phyloP scores from a whole-genome alignment of 2,113 vertebrate genomes.

The Coreoperca whiteheadi region DNA sequence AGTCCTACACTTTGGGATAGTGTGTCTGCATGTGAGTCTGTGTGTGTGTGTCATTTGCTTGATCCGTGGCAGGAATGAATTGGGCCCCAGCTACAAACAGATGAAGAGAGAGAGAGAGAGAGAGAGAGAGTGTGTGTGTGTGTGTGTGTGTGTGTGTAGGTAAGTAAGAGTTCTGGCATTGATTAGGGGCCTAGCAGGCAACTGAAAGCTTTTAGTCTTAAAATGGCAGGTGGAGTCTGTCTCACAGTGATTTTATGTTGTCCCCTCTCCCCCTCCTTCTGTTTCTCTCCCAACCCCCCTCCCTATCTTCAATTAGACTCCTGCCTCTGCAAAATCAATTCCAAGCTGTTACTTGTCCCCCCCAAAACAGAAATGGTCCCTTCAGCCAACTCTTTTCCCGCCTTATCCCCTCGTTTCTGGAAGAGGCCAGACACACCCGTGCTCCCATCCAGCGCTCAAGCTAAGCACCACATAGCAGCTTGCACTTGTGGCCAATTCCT shows the following conservation, averaged over 20 bases:
- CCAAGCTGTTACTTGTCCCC: slow-evolving; percentile 46
- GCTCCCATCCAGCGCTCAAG: slow-evolving; percentile 17
- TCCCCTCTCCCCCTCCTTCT: slow-evolving; percentile 37
- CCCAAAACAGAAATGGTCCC: slow-evolving; percentile 20
- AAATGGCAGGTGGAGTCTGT: slow-evolving; percentile 76
- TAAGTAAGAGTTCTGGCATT: slow-evolving; percentile 66
- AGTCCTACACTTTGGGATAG: slow-evolving; percentile 49
- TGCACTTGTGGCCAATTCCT: slow-evolving; percentile 39
- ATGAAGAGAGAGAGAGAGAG: slow-evolving; percentile 18
- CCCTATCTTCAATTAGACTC: slow-evolving; percentile 63
- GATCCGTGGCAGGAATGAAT: slow-evolving; percentile 54
- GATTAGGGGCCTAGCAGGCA: slow-evolving; percentile 71
- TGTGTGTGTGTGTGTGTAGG: slow-evolving; percentile 35
- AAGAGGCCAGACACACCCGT: slow-evolving; percentile 22
- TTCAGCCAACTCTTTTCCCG: neutral
- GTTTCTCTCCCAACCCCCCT: slow-evolving; percentile 16
- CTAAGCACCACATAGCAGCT: slow-evolving; percentile 6
- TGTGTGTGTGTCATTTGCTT: slow-evolving; percentile 39
- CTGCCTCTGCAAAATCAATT: slow-evolving; percentile 70
- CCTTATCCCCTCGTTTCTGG: slow-evolving; percentile 8
- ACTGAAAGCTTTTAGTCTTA: slow-evolving; percentile 69
- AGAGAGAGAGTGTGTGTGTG: slow-evolving; percentile 33
- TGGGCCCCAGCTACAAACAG: slow-evolving; percentile 51
- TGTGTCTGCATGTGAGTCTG: slow-evolving; percentile 20
- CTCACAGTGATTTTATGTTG: slow-evolving; percentile 47